A percentile compares a stretch with the other conserved stretches of the same genome.
Evolutionary conservation across 2,113 vertebrate species (phyloP).

Genomic region (Ploceus nigricollis): DNA sequence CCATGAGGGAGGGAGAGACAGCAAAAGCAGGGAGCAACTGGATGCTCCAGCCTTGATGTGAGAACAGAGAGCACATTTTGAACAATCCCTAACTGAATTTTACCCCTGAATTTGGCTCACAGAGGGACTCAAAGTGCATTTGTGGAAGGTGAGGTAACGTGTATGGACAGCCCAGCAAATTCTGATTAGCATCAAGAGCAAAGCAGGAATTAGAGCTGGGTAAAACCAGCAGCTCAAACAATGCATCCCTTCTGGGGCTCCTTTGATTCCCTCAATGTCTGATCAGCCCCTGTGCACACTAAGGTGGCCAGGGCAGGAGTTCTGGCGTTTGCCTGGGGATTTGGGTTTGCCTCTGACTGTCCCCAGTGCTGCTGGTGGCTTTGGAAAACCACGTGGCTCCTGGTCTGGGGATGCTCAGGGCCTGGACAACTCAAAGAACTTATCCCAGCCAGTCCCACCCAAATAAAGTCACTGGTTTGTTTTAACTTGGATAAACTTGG

Average conservation of each 20-base stretch:
- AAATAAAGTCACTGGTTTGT: not conserved
- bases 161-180: conserved; percentile 6
- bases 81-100: not conserved
- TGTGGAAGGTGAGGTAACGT: accelerated
- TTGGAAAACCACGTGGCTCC: not conserved
- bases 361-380: not conserved
- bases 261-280: not conserved
- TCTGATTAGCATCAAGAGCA: not conserved
- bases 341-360: not conserved
- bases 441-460: not conserved
- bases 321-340: accelerated
- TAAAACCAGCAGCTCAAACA: not conserved
- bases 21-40: not conserved
- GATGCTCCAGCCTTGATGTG: not conserved
- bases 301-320: not conserved
- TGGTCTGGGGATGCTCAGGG: not conserved
- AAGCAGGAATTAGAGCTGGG: conserved; percentile 8
- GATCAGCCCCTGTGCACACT: not conserved
- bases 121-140: not conserved
- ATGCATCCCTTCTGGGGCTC: not conserved
- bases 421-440: not conserved
- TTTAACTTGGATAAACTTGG: not conserved
- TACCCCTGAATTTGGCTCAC: not conserved
- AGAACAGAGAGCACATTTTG: not conserved
- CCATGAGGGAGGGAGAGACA: not conserved